A percentile compares a stretch with the other conserved stretches of the same genome.
phyloP scores from a whole-genome alignment of 2,888 invertebrate genomes.

The Syritta pipiens region DNA sequence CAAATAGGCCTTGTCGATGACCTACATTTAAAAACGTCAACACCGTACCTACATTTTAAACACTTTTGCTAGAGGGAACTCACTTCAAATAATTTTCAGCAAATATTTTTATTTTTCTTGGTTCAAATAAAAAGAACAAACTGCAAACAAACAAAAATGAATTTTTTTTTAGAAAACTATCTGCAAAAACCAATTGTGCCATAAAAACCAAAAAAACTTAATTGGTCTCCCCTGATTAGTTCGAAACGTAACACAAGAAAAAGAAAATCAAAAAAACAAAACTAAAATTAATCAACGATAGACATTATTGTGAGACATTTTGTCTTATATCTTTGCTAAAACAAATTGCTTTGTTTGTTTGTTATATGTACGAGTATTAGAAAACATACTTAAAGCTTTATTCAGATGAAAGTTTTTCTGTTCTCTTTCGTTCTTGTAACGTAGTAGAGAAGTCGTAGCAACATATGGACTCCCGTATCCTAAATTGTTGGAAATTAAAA shows the following conservation, averaged over 20 bases:
- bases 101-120: too few relatives aligned
- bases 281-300: background rate
- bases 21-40: too few relatives aligned
- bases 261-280: background rate
- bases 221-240: background rate
- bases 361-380: slow-evolving; percentile 8
- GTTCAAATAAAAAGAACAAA: too few relatives aligned
- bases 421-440: slow-evolving; percentile 78
- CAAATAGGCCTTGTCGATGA: too few relatives aligned
- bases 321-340: background rate
- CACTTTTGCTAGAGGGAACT: too few relatives aligned
- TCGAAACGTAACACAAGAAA: too few relatives aligned
- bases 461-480: slow-evolving; percentile 79
- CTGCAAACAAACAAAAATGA: too few relatives aligned
- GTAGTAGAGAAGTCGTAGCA: slow-evolving; percentile 76
- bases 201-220: background rate
- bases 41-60: too few relatives aligned
- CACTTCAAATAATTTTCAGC: too few relatives aligned
- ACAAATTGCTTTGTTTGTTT: background rate
- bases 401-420: slow-evolving; percentile 78
- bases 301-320: slow-evolving; percentile 1
- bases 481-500: slow-evolving; percentile 71
- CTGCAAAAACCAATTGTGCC: background rate
- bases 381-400: slow-evolving; percentile 78
- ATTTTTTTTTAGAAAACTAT: too few relatives aligned